A percentile compares a stretch with the other conserved stretches of the same genome.
Evolutionary conservation across 2,888 invertebrate species (phyloP).

Genomic region (Odontocerum albicorne): DNA sequence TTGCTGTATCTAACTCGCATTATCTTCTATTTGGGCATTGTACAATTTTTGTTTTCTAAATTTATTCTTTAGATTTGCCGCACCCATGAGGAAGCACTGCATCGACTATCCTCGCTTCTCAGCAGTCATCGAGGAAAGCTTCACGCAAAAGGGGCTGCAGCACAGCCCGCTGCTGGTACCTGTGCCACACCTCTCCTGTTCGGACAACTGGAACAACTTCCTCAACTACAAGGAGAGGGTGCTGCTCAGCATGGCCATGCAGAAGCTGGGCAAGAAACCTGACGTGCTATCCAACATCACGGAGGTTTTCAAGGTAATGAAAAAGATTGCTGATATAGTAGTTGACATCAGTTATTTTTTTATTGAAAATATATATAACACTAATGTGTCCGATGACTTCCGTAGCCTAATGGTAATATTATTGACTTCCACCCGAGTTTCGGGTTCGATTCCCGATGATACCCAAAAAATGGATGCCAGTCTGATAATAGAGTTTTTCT

Average conservation of each 20-base stretch:
- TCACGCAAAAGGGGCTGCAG: constrained; percentile 65
- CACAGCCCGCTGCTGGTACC: constrained; percentile 70
- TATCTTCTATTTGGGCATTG: too few species aligned
- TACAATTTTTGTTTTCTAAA: too few species aligned
- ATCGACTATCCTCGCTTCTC: constrained; percentile 71
- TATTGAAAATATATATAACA: neutral
- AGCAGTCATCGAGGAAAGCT: constrained; percentile 68
- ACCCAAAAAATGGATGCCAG: too few species aligned
- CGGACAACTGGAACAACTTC: constrained; percentile 64
- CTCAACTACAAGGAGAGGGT: constrained; percentile 74
- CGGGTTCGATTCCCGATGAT: too few species aligned
- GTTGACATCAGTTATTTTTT: too few species aligned
- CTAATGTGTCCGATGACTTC: too few species aligned
- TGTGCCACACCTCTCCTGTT: constrained; percentile 68
- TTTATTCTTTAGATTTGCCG: constrained; percentile 70
- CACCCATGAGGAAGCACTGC: constrained; percentile 60
- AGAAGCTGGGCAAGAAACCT: constrained; percentile 66
- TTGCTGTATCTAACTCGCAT: too few species aligned
- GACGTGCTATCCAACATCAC: constrained; percentile 69
- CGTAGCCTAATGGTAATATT: too few species aligned
- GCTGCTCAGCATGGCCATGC: constrained; percentile 63
- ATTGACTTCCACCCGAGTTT: too few species aligned
- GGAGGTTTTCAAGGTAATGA: constrained; percentile 63
- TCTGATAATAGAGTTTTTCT: too few species aligned
- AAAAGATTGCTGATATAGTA: too few species aligned